These are phyloP conservation scores for Dasysyrphus albostriatus DNA, from an alignment of 2,888 invertebrate species.

Conservation along the genomic window DNA sequence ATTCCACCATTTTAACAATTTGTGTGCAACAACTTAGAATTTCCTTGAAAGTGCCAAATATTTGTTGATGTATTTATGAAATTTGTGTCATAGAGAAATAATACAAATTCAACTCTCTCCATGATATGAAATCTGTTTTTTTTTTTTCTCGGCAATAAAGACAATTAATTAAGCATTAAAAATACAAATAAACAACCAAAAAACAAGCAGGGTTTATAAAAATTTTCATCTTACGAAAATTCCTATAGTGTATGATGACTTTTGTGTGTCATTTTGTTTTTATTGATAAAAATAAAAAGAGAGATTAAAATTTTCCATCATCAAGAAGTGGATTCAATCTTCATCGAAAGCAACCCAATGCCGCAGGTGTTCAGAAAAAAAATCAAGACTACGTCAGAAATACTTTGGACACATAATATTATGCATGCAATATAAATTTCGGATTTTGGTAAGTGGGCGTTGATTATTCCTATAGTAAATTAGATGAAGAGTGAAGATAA, in stretches of 20 bases:
- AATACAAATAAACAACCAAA: conserved; percentile 22
- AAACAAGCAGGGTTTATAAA: conserved; percentile 10
- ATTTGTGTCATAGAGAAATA: conserved; percentile 11
- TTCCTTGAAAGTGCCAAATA: conserved; percentile 32
- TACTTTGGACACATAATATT: conserved; percentile 37
- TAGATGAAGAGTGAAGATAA: conserved; percentile 50
- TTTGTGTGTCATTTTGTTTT: conserved; percentile 28
- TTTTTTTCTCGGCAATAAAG: conserved; percentile 34
- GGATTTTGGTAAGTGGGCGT: conserved; percentile 67
- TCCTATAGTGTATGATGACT: conserved; percentile 37
- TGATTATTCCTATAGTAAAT: conserved; percentile 52
- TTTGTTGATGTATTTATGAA: conserved; percentile 62
- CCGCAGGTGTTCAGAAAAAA: conserved; percentile 61
- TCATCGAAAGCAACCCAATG: conserved; percentile 1
- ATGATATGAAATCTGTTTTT: conserved; percentile 33
- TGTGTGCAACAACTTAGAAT: conserved; percentile 50
- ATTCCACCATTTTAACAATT: conserved; percentile 9
- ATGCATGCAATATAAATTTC: conserved; percentile 16
- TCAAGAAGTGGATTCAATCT: conserved; percentile 1
- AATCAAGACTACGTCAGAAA: conserved; percentile 29
- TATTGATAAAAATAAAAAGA: not conserved
- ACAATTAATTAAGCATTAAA: conserved; percentile 58
- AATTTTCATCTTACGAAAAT: conserved; percentile 14
- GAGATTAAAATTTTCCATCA: conserved; percentile 50
- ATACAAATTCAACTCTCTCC: conserved; percentile 34